Conservation (phyloP, 2,888 invertebrate species). For the Acanthosoma haemorrhoidale region DNA sequence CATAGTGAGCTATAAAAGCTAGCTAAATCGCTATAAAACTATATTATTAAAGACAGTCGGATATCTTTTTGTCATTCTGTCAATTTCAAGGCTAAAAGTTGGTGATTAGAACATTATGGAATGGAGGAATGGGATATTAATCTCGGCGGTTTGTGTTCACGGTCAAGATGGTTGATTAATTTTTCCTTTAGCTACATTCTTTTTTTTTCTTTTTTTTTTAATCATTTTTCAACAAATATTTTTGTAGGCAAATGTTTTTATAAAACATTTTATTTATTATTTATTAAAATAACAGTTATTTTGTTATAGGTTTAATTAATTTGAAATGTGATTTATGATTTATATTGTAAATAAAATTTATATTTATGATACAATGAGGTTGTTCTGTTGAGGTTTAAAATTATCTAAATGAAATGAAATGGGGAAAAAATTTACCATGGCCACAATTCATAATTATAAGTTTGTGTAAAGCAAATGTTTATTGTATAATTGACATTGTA, state of each 20-base stretch:
- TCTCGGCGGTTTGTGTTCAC: background rate
- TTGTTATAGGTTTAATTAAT: background rate
- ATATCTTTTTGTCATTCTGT: background rate
- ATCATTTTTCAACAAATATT: background rate
- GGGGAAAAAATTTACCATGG: too few relatives aligned
- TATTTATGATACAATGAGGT: background rate
- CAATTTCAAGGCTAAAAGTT: slow-evolving; percentile 4
- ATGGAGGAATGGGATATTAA: background rate
- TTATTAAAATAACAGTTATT: background rate
- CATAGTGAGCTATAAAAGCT: slow-evolving; percentile 34
- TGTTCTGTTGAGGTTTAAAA: background rate
- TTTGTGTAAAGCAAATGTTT: too few relatives aligned
- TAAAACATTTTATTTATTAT: slow-evolving; percentile 25
- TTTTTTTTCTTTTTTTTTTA: background rate
- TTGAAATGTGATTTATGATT: background rate
- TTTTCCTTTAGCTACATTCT: background rate
- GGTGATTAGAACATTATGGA: background rate
- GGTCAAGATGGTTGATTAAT: background rate
- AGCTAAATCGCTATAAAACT: background rate
- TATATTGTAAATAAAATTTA: slow-evolving; percentile 19
- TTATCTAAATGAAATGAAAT: background rate
- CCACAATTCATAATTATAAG: too few relatives aligned
- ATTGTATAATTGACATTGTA: background rate
- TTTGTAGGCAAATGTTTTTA: slow-evolving; percentile 2
- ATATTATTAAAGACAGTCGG: background rate